These are phyloP conservation scores for Orchesella flavescens DNA, from an alignment of 2,888 invertebrate species.

Conservation along the genomic window DNA sequence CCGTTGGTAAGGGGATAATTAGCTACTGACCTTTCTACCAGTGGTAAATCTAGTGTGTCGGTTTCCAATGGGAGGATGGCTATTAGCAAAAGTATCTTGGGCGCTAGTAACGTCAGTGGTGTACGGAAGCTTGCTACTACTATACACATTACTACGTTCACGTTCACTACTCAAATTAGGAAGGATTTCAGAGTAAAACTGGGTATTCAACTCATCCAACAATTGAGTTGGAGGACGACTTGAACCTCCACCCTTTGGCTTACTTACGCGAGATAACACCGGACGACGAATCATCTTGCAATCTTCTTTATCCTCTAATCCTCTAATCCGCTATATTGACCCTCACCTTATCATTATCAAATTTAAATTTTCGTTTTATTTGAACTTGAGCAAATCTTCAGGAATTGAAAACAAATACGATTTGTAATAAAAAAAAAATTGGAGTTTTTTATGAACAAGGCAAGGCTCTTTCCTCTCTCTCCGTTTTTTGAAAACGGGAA, in stretches of 20 bases:
- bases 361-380: neutral
- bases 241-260: neutral
- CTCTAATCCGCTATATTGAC: no score
- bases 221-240: slow-evolving; percentile 22
- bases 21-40: no score
- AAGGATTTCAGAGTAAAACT: neutral
- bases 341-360: no score
- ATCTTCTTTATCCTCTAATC: neutral
- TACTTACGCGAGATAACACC: slow-evolving; percentile 36
- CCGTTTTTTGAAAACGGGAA: no score
- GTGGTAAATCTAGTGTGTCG: no score
- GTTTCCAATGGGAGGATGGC: no score
- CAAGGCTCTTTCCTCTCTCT: no score
- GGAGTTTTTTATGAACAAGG: neutral
- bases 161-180: neutral
- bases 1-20: no score
- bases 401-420: neutral
- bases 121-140: slow-evolving; percentile 13
- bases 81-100: no score
- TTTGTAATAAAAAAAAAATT: neutral
- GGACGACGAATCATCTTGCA: slow-evolving; percentile 40
- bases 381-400: neutral
- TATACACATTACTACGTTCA: neutral
- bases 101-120: neutral
- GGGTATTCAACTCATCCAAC: slow-evolving; percentile 2